Evolutionary conservation across 2,888 invertebrate genomes (phyloP), one percentile per base, ranked within the genome.

Genomic region (Ditylenchus weischeri): DNA sequence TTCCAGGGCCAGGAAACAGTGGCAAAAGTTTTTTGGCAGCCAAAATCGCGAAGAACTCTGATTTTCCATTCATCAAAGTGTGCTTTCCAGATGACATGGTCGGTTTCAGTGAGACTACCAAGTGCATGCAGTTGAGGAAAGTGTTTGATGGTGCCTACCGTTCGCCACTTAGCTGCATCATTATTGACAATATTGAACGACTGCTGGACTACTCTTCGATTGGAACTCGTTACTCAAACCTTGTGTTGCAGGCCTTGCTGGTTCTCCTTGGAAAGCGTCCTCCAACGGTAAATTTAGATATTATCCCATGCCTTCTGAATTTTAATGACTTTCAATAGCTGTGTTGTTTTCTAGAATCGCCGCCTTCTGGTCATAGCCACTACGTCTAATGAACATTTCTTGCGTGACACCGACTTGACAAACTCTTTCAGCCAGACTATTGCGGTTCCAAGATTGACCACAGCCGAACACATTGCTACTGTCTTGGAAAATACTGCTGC

Each of bases 111-210:
- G 98, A 99, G 86, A 88, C 91, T 7, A 90, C 96, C 43, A 54
- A 54, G 54, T 54, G 54, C 54, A 74, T 72, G 36, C 57, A 49
- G 21, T 10, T 54, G 54, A 21, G 54, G 23, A 76, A 92, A 91
- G 89, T 93, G 70, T 99, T 99, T 86, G 96, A 96, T 84, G 98
- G 99, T 86, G 98, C 98, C 0, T 95, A 96, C 87, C 92, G 95
- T 82, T 96, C 96, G 0, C 90, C 89, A 48, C 86, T 95, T 71
- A 95, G 95, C 77, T 94, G 95, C 84, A 91, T 99, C 83, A 87
- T 99, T 71, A 91, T 99, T 62, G 98, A 99, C 85, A 94, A 98
- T 84, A 91, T 99, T 79, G 98, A 99, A 85, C 89, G 95, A 76
- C 87, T 98, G 58, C 85, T 98, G 86, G 98, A 98, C 86, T 98